phyloP scores from a whole-genome alignment of 2,888 invertebrate genomes.

The Junonia oenone region DNA sequence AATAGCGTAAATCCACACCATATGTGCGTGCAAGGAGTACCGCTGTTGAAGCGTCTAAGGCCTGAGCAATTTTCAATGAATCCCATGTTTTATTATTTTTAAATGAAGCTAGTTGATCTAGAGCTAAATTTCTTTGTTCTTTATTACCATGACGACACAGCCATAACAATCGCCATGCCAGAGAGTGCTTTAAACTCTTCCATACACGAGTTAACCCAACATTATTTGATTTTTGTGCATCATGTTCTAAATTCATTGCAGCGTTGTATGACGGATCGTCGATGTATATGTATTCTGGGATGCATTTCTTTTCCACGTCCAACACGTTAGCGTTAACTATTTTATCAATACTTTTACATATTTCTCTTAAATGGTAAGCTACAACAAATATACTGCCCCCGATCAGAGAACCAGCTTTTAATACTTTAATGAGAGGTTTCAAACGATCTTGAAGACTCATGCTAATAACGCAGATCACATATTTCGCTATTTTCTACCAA shows the following conservation, averaged over 20 bases:
- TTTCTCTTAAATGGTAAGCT: conserved; percentile 52
- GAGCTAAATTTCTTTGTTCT: conserved; percentile 81
- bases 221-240: conserved; percentile 44
- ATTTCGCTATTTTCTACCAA: background rate
- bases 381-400: conserved; percentile 47
- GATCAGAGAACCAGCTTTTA: conserved; percentile 46
- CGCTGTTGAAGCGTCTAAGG: conserved; percentile 87
- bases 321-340: conserved; percentile 61
- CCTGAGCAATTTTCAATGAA: conserved; percentile 87
- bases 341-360: conserved; percentile 43
- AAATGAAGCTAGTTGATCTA: conserved; percentile 82
- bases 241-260: conserved; percentile 47
- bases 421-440: conserved; percentile 44
- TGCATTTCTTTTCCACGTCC: conserved; percentile 60
- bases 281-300: conserved; percentile 67
- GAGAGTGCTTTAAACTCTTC: conserved; percentile 81
- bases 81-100: conserved; percentile 84
- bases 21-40: conserved; percentile 86
- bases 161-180: conserved; percentile 83
- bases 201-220: conserved; percentile 67
- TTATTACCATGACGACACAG: conserved; percentile 83
- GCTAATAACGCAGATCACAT: background rate
- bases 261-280: conserved; percentile 61
- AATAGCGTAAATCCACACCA: conserved; percentile 85
- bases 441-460: conserved; percentile 56